Base-by-base conservation (phyloP, 2,888 invertebrate species). In the Hyposoter didymator region DNA sequence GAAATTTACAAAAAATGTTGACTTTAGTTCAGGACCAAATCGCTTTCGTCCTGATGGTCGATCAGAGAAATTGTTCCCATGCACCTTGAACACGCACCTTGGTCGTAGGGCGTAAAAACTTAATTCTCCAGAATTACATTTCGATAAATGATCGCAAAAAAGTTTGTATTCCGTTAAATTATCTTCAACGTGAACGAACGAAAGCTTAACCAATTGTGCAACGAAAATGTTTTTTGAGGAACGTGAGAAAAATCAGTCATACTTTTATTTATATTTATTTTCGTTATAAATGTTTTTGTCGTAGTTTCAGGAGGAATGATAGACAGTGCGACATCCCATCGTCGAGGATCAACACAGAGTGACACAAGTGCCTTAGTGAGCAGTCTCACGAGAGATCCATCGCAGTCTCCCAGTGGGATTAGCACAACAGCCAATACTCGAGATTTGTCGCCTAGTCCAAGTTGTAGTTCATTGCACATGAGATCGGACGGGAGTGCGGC, bases 361-460 rank as follows among this genome's bases (percentile, higher is more conserved):
- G 96, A 96, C 89, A 96, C 96, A 22, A 96, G 96, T 89, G 95
- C 95, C 76, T 92, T 96, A 88, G 95, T 96, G 39, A 95, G 95
- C 92, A 96, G 96, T 87, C 92, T 96, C 55, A 95, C 96, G 0
- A 94, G 95, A 88, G 96, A 96, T 92, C 94, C 95, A 75, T 95
- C 95, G 47, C 95, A 95, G 88, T 95, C 95, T 3, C 95, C 95
- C 10, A 95, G 95, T 89, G 95, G 95, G 86, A 92, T 94, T 62
- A 94, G 90, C 83, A 94, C 92, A 79, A 93, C 92, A 80, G 93
- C 93, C 90, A 91, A 95, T 92, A 90, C 89, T 47, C 94, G 94
- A 80, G 95, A 95, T 90, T 90, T 94, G n/a, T 95, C 95, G 7
- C 95, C 95, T 0, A 95, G 95, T 90, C 95, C 95, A 8, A 95